A percentile compares a stretch with the other conserved stretches of the same genome.
phyloP scores from a whole-genome alignment of 1,140 invertebrate species.

The Neodiprion virginianus region DNA sequence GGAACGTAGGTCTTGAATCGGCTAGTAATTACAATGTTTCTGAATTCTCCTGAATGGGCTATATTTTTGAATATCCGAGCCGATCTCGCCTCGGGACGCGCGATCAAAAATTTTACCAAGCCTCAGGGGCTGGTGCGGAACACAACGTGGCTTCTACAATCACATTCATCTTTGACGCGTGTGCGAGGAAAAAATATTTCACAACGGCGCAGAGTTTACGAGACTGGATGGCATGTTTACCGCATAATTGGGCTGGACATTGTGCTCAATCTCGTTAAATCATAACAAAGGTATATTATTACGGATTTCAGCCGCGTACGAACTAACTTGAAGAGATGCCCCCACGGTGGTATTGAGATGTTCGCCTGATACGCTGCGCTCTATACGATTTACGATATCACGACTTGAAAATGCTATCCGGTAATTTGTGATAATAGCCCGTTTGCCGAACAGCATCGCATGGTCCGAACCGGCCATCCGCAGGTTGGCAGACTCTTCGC shows the following conservation, averaged over 20 bases:
- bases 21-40: too few species aligned
- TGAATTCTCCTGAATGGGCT: neutral
- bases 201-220: neutral
- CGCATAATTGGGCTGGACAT: constrained; percentile 34
- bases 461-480: neutral
- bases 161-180: constrained; percentile 9
- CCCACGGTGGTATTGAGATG: constrained; percentile 33
- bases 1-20: too few species aligned
- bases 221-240: constrained; percentile 29
- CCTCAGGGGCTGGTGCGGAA: constrained; percentile 9
- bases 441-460: neutral
- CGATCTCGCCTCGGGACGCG: neutral
- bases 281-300: constrained; percentile 33
- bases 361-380: constrained; percentile 33
- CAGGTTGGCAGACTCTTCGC: neutral
- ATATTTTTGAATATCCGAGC: neutral
- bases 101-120: constrained; percentile 20
- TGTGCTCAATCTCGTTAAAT: constrained; percentile 32
- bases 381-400: constrained; percentile 35
- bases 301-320: constrained; percentile 14
- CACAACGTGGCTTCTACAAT: neutral
- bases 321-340: neutral
- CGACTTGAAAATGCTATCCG: constrained; percentile 40
- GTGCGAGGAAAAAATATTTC: constrained; percentile 9
- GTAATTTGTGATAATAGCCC: constrained; percentile 40